These are phyloP conservation scores for Tetrax tetrax DNA, from an alignment of 2,113 vertebrate species.

Conservation along the genomic window DNA sequence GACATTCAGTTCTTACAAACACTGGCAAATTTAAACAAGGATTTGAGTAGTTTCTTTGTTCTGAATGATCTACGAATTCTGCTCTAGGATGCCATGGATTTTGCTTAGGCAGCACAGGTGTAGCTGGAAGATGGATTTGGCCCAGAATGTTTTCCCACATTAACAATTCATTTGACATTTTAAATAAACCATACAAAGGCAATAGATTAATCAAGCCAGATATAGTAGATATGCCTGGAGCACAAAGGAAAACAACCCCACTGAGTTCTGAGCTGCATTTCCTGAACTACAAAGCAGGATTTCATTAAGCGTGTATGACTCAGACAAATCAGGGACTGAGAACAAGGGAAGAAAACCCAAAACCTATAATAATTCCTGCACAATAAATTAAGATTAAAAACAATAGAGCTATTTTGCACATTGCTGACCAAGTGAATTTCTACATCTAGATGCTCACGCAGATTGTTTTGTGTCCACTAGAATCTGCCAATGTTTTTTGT, in stretches of 20 bases:
- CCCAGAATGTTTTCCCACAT: constrained; percentile 30
- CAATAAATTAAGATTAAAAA: constrained; percentile 20
- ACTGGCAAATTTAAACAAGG: background rate
- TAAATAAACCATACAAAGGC: constrained; percentile 55
- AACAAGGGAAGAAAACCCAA: background rate
- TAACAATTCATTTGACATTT: constrained; percentile 57
- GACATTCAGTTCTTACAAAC: background rate
- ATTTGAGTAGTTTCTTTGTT: background rate
- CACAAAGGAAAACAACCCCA: constrained; percentile 22
- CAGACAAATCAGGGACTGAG: constrained; percentile 29
- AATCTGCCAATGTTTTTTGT: background rate
- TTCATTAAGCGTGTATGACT: constrained; percentile 45
- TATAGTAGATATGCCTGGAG: constrained; percentile 39
- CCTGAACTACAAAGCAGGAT: constrained; percentile 40
- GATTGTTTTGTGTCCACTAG: background rate
- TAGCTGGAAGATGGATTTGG: constrained; percentile 44
- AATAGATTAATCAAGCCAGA: constrained; percentile 61
- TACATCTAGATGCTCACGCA: background rate
- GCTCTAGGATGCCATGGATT: background rate
- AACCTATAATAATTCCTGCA: background rate
- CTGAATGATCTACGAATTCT: background rate
- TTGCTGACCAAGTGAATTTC: background rate
- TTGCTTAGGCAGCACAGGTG: constrained; percentile 54
- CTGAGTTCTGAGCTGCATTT: constrained; percentile 1
- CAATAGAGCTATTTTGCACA: background rate